phyloP scores from a whole-genome alignment of 2,113 vertebrate species.

The Xenus cinereus region DNA sequence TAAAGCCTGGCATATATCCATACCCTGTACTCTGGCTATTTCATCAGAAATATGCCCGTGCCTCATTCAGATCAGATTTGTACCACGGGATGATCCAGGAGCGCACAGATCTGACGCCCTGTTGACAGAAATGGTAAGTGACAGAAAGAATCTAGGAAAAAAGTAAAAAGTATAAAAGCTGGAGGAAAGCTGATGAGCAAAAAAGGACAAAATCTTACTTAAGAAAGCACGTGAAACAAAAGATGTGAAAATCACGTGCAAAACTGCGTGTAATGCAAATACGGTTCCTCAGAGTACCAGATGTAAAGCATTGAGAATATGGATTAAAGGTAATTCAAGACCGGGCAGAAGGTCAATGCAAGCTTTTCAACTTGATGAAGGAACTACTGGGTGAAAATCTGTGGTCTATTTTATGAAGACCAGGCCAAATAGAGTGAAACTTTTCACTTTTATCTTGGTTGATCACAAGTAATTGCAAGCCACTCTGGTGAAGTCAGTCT shows the following conservation, averaged over 20 bases:
- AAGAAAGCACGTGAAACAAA: rapidly evolving
- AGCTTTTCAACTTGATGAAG: background rate
- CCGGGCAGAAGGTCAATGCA: background rate
- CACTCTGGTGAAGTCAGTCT: background rate
- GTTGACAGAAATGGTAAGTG: background rate
- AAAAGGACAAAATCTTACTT: background rate
- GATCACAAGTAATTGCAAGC: background rate
- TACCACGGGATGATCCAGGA: background rate
- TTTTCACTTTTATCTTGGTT: background rate
- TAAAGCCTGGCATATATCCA: conserved; percentile 54
- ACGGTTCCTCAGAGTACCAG: rapidly evolving
- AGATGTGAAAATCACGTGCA: background rate
- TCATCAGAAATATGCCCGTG: background rate
- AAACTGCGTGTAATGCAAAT: background rate
- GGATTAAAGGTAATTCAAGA: background rate
- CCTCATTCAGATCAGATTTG: conserved; percentile 2
- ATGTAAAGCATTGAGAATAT: background rate
- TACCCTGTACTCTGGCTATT: background rate
- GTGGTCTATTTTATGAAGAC: background rate
- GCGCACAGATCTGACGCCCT: background rate
- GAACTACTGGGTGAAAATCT: background rate
- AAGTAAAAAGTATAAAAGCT: background rate
- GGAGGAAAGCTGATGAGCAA: background rate
- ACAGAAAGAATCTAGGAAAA: background rate
- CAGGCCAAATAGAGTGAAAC: background rate